Evolutionary conservation across 2,888 invertebrate species (phyloP), one percentile per base, ranked within the genome.

Genomic region (Pachydiplax longipennis): DNA sequence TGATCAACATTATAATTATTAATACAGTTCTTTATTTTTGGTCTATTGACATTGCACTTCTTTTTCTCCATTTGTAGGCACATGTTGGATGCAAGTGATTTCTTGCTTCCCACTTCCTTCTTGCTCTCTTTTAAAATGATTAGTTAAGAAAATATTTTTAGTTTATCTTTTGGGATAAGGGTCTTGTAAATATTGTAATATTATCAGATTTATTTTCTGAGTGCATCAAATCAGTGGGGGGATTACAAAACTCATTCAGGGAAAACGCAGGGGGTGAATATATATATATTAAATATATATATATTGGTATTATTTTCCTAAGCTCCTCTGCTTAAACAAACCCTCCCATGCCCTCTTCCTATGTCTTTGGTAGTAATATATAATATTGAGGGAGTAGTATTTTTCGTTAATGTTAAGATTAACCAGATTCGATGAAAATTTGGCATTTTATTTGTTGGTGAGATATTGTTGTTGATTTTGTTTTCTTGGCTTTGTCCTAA

Each of bases 101-200:
- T 53, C 87, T 87, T 58, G 37, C 87, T 22, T 87, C 37, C 87
- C 37, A 61, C 87, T 87, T 58, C 61, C 87, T 87, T 87, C 87
- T 87, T 61, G 87, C 87, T 87, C 87, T 87, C 87, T 87, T 87
- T 83, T 87, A n/a, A n/a, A n/a, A n/a, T n/a, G n/a, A 58, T 87
- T 87, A 87, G 87, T 87, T 87, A 87, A 87, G 87, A 87, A 35
- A 87, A 87, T 87, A 87, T 87, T 87, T 87, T 87, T 87, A 87
- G 87, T 87, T 87, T 87, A 61, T 87, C 87, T 87, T 58, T 87
- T 87, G 87, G 87, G 87, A 61, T 87, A 87, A 35, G 87, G 87
- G 87, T 87, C 87, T 12, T 87, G 87, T 87, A 87, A 87, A 87
- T 87, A 87, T 87, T 87, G 87, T 87, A 87, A 87, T 87, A 87